phyloP scores from a whole-genome alignment of 2,888 invertebrate species.

The Trichogramma evanescens region DNA sequence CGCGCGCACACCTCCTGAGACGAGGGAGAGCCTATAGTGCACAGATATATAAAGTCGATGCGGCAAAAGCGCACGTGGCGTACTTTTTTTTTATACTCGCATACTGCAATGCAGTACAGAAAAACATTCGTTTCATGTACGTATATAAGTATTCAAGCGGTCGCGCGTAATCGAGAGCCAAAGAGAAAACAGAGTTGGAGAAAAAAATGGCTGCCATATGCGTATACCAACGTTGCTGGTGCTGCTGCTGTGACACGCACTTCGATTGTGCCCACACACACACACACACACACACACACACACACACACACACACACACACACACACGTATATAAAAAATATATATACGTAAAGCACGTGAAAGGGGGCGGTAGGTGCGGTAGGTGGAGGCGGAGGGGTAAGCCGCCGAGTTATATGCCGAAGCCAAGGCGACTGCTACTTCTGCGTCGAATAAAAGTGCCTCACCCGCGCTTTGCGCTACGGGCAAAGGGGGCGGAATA shows the following conservation, averaged over 20 bases:
- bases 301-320: constrained; percentile 15
- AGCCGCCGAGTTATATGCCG: no score
- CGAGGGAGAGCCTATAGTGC: no score
- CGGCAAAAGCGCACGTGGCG: not conserved
- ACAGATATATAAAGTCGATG: not conserved
- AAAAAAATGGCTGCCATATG: constrained; percentile 17
- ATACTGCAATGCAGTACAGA: constrained; percentile 1
- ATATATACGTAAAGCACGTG: not conserved
- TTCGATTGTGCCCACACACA: constrained; percentile 17
- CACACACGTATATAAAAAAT: constrained; percentile 25
- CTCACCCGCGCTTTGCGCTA: constrained; percentile 30
- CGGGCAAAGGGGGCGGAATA: constrained; percentile 36
- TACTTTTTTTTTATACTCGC: not conserved
- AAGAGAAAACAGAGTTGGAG: not conserved
- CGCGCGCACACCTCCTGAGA: not conserved
- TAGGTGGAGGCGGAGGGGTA: not conserved
- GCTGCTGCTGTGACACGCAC: constrained; percentile 20
- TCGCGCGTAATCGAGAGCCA: constrained; percentile 8
- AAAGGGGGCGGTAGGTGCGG: constrained; percentile 1
- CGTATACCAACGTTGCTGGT: not conserved
- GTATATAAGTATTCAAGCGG: no score
- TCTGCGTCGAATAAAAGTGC: constrained; percentile 40
- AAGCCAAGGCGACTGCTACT: constrained; percentile 21
- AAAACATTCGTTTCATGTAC: not conserved
- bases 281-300: constrained; percentile 17